These are phyloP conservation scores for Morone saxatilis DNA, from an alignment of 2,113 vertebrate genomes.

Conservation along the genomic window DNA sequence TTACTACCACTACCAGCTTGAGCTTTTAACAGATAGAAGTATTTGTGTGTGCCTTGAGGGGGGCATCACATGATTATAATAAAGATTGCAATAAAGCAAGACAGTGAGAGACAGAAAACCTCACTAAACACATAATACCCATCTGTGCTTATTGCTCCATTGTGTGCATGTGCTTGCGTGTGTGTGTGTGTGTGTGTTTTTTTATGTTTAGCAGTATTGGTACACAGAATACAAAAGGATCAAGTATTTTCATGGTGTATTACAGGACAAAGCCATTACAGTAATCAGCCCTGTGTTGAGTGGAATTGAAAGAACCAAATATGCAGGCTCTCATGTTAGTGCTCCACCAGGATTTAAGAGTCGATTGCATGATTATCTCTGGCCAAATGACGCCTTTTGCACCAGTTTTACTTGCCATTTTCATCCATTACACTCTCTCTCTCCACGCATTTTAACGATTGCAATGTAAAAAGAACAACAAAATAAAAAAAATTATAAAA, in stretches of 20 bases:
- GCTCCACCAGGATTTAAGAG: constrained; percentile 50
- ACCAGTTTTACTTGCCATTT: constrained; percentile 44
- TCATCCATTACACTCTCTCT: constrained; percentile 38
- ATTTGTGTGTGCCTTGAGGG: constrained; percentile 58
- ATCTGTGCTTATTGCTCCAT: constrained; percentile 55
- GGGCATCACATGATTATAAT: constrained; percentile 47
- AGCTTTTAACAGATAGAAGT: constrained; percentile 17
- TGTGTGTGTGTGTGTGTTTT: background rate
- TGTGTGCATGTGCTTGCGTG: constrained; percentile 13
- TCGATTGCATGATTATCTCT: constrained; percentile 57
- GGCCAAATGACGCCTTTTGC: constrained; percentile 56
- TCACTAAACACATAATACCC: constrained; percentile 56
- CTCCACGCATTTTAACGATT: constrained; percentile 18
- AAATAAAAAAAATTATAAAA: background rate
- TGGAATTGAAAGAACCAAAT: constrained; percentile 58
- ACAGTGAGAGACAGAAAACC: constrained; percentile 43
- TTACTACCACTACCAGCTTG: background rate
- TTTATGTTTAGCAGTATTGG: constrained; percentile 21
- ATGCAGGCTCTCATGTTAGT: constrained; percentile 38
- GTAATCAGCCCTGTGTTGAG: constrained; percentile 65
- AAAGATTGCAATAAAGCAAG: constrained; percentile 55
- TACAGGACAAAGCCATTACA: constrained; percentile 66
- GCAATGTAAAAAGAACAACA: constrained; percentile 6
- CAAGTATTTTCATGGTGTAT: constrained; percentile 62
- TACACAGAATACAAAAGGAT: constrained; percentile 48